Percentiles rank a stretch among this genome's conserved stretches.
Conservation (phyloP, 2,888 invertebrate species). For the Drosophila mimica region DNA sequence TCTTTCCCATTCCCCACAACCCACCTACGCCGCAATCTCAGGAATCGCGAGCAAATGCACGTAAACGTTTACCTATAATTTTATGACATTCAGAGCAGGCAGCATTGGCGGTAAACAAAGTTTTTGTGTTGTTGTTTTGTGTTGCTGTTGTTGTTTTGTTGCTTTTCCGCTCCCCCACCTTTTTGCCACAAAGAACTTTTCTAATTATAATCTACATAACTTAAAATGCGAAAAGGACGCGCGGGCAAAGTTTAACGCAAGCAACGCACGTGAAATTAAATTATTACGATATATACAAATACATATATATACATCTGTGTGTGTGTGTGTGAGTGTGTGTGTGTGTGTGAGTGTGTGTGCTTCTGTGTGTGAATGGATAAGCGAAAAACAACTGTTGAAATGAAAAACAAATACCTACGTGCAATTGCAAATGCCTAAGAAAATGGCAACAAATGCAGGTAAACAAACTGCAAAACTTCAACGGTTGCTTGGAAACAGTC, state of each 20-base stretch:
- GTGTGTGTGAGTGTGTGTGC: constrained; percentile 1
- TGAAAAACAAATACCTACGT: constrained; percentile 58
- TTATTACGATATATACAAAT: constrained; percentile 50
- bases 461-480: constrained; percentile 51
- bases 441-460: constrained; percentile 51
- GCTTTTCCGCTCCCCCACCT: neutral
- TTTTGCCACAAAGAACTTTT: constrained; percentile 60
- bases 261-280: constrained; percentile 77
- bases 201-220: constrained; percentile 81
- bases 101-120: constrained; percentile 37
- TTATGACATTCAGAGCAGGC: constrained; percentile 71
- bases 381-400: constrained; percentile 71
- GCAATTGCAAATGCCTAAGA: constrained; percentile 33
- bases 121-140: constrained; percentile 33
- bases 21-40: neutral
- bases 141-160: constrained; percentile 37
- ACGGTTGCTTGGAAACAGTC: constrained; percentile 50
- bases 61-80: constrained; percentile 81
- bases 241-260: constrained; percentile 70
- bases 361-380: constrained; percentile 6
- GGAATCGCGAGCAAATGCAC: constrained; percentile 65
- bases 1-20: neutral
- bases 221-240: constrained; percentile 74
- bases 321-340: constrained; percentile 5
- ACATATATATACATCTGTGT: constrained; percentile 19